Conservation (phyloP, 2,888 invertebrate genomes). For the Epistrophe grossulariae region DNA sequence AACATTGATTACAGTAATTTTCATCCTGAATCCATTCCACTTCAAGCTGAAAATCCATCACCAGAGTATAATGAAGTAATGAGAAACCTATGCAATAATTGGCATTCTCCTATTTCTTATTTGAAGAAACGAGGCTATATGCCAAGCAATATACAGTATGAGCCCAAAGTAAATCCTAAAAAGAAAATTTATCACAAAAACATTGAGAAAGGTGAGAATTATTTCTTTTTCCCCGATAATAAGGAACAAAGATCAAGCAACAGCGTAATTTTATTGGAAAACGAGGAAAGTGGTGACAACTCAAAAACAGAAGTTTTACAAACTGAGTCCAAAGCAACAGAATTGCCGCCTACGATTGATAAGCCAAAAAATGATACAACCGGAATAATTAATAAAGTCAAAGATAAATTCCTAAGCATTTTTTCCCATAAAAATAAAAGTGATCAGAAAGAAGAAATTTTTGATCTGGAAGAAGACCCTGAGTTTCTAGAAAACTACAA, state of each 20-base stretch:
- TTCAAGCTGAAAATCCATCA: slow-evolving; percentile 41
- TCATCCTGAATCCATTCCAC: slow-evolving; percentile 46
- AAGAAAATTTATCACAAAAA: slow-evolving; percentile 6
- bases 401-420: slow-evolving; percentile 75
- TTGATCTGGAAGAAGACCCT: slow-evolving; percentile 15
- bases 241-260: slow-evolving; percentile 50
- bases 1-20: slow-evolving; percentile 57
- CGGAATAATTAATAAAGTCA: slow-evolving; percentile 70
- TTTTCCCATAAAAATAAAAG: slow-evolving; percentile 58
- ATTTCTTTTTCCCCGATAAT: slow-evolving; percentile 68
- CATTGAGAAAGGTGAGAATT: slow-evolving; percentile 23
- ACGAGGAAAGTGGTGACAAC: background rate
- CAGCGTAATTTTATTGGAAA: background rate
- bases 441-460: background rate
- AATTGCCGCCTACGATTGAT: background rate
- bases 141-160: slow-evolving; percentile 14
- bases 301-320: background rate
- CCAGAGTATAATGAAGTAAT: slow-evolving; percentile 41
- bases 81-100: slow-evolving; percentile 44
- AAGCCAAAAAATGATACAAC: slow-evolving; percentile 43
- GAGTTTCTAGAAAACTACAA: slow-evolving; percentile 31
- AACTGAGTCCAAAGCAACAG: background rate
- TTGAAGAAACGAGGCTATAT: slow-evolving; percentile 60
- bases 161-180: background rate
- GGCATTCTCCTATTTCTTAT: slow-evolving; percentile 62